Base-by-base conservation (phyloP, 2,888 invertebrate genomes). In the Hypena proboscidalis region DNA sequence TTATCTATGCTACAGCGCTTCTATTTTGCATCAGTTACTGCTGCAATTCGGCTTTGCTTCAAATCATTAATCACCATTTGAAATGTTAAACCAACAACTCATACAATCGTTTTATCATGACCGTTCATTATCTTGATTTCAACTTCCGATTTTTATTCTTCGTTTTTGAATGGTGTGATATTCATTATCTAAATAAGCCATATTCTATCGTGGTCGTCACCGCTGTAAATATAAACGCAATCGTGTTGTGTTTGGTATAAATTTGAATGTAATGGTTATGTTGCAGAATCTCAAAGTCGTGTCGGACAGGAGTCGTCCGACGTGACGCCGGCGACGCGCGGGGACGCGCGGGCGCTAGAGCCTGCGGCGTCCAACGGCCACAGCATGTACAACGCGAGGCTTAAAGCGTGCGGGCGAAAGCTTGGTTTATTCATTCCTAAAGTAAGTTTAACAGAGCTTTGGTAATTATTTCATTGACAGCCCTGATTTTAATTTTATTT, bases 351-450 rank as follows among this genome's bases (percentile, higher is more conserved):
- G 8, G 66, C 53, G 9, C 47, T 50, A n/a, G 68, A 61, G 33
- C 47, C 59, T 14, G 47, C 62, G 7, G 31, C 72, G 23, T 35
- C 65, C 4, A 80, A 80, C 61, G 83, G 82, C 6, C 61, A 82
- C 23, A 77, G 77, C 36, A 75, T 73, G 0, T 79, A 80, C 69
- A 90, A 90, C 64, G 80, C 86, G 1, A 67, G 90, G 15, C 73
- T 90, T 2, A 70, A 85, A 37, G 89, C 89, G 1, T 86, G 83
- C 59, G 90, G 90, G 1, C 74, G 87, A 56, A 91, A 90, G 58
- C 81, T 91, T 13, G 82, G 86, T 17, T 76, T 91, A 58, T 83
- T 89, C 70, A 91, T 91, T 76, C 91, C 91, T 67, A 90, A 90
- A 85, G 91, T 91, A 59, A 4, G 22, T 25, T 25, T 5, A 17